These are phyloP conservation scores for Pomacea canaliculata DNA, from an alignment of 2,888 invertebrate species.

Conservation along the genomic window DNA sequence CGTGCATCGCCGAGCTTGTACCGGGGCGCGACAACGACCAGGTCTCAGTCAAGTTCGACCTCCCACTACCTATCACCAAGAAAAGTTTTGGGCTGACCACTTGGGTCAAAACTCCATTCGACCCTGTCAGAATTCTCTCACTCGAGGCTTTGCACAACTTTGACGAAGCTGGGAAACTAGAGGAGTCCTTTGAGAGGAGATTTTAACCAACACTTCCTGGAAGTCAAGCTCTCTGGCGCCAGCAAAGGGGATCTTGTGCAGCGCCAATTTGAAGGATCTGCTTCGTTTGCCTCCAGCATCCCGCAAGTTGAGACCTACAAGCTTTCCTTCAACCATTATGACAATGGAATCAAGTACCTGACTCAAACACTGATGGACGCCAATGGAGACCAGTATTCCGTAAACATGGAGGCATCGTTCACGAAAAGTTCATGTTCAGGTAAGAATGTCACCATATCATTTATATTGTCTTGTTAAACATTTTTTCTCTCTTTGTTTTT, in stretches of 20 bases:
- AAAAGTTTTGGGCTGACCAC: not conserved
- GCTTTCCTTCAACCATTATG: constrained; percentile 26
- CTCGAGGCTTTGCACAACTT: constrained; percentile 25
- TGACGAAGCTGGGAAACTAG: constrained; percentile 26
- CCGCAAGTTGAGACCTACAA: constrained; percentile 5
- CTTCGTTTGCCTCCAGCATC: constrained; percentile 20
- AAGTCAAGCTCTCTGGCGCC: constrained; percentile 13
- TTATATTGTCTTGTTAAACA: too few species aligned
- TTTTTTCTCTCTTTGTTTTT: too few species aligned
- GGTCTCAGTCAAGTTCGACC: constrained; percentile 6
- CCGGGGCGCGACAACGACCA: not conserved
- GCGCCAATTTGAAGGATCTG: constrained; percentile 9
- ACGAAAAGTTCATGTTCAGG: constrained; percentile 22
- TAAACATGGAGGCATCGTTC: constrained; percentile 21
- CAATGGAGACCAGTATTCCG: constrained; percentile 27
- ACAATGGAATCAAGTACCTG: constrained; percentile 13
- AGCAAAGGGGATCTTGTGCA: constrained; percentile 23
- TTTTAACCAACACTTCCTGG: constrained; percentile 25
- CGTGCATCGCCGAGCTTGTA: constrained; percentile 8
- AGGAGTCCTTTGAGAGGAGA: constrained; percentile 2
- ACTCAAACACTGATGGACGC: constrained; percentile 17
- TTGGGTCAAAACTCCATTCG: constrained; percentile 23
- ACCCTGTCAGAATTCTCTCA: not conserved
- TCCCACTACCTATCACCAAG: not conserved
- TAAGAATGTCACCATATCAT: not conserved